A percentile compares a stretch with the other conserved stretches of the same genome.
Evolutionary conservation across 1,140 invertebrate species (phyloP).

Genomic region (Ericerus pela): DNA sequence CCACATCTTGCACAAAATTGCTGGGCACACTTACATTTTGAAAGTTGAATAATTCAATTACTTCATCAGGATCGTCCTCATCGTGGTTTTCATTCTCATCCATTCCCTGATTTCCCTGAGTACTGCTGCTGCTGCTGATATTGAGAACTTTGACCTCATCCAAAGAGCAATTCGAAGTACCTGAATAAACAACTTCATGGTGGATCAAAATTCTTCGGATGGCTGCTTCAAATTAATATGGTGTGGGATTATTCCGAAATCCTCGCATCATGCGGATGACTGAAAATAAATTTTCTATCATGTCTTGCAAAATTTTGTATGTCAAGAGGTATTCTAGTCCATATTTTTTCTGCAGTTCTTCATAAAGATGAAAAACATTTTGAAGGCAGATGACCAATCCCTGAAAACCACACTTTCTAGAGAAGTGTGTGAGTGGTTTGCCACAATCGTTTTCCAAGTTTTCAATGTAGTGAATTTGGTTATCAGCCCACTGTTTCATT

Average conservation of each 20-base stretch:
- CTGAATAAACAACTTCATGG: slow-evolving; percentile 9
- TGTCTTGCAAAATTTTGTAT: slow-evolving; percentile 22
- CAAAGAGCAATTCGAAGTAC: slow-evolving; percentile 3
- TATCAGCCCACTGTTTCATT: not conserved
- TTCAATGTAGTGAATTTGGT: not conserved
- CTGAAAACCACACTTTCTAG: slow-evolving; percentile 9
- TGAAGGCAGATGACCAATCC: not conserved
- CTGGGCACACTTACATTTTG: not conserved
- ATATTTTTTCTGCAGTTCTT: not conserved
- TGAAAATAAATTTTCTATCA: slow-evolving; percentile 21
- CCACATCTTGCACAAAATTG: not conserved
- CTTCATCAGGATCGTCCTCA: not conserved
- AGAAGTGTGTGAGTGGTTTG: not conserved
- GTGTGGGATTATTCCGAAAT: slow-evolving; percentile 20
- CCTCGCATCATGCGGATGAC: slow-evolving; percentile 16
- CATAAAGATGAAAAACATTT: slow-evolving; percentile 6
- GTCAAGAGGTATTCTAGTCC: not conserved
- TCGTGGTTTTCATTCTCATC: not conserved
- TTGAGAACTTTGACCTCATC: not conserved
- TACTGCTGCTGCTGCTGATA: not conserved
- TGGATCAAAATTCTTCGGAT: slow-evolving; percentile 10
- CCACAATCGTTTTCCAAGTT: not conserved
- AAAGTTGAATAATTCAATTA: no score
- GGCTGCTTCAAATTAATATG: slow-evolving; percentile 7
- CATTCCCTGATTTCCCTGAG: not conserved